These are phyloP conservation scores for Catajapyx aquilonaris DNA, from an alignment of 1,140 invertebrate species.

Conservation along the genomic window DNA sequence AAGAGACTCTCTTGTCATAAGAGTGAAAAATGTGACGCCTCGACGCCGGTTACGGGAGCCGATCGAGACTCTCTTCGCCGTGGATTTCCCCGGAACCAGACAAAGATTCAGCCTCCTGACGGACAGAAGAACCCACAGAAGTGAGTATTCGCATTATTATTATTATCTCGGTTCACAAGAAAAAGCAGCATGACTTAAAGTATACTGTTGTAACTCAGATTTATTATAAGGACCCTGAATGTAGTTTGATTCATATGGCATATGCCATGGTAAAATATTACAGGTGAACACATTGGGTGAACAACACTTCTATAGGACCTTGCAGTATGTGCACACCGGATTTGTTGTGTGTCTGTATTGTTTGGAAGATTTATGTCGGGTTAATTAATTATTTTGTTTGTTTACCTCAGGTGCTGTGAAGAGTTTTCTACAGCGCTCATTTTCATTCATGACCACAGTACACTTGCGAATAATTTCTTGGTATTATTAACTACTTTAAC, in stretches of 20 bases:
- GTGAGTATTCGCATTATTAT: conserved; percentile 19
- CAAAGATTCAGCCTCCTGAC: conserved; percentile 40
- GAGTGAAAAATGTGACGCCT: conserved; percentile 31
- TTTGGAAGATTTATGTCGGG: too few relatives aligned
- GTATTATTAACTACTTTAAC: too few relatives aligned
- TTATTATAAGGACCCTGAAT: conserved; percentile 2
- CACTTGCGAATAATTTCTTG: too few relatives aligned
- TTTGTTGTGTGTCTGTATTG: too few relatives aligned
- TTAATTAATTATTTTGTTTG: too few relatives aligned
- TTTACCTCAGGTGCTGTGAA: too few relatives aligned
- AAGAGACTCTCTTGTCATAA: conserved; percentile 34
- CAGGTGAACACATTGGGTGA: too few relatives aligned
- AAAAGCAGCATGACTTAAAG: not conserved
- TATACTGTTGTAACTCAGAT: not conserved
- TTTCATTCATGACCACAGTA: too few relatives aligned
- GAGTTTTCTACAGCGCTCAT: too few relatives aligned
- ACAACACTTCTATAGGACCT: too few relatives aligned
- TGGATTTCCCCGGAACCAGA: conserved; percentile 35
- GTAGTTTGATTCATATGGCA: conserved; percentile 1
- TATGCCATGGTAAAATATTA: conserved; percentile 4
- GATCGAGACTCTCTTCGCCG: conserved; percentile 36
- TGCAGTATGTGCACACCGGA: too few relatives aligned
- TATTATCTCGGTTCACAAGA: not conserved
- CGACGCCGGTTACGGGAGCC: conserved; percentile 25
- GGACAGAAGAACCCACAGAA: conserved; percentile 35